Percentiles rank a stretch among this genome's conserved stretches.
Conservation (phyloP, 2,797 vertebrate species). For the Ciconia nigra region DNA sequence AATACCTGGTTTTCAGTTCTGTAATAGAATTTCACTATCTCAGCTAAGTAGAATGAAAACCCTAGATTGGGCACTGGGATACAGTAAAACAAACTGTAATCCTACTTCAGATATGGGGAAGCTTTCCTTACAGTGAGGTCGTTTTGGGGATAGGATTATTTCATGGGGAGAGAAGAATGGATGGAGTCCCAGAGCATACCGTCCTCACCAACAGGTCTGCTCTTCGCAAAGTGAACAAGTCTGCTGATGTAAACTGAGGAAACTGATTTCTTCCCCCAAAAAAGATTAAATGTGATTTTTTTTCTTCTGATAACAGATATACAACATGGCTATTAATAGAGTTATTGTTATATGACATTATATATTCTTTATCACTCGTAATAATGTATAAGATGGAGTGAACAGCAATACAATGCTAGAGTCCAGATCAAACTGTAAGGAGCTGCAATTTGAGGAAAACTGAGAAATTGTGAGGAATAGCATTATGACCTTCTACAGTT, state of each 20-base stretch:
- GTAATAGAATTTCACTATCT: neutral
- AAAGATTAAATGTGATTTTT: neutral
- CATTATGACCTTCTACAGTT: neutral
- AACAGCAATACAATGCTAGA: neutral
- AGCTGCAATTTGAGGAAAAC: neutral
- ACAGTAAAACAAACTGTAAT: neutral
- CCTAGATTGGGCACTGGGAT: neutral
- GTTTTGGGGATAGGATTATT: neutral
- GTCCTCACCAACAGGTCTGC: accelerated
- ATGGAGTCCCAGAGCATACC: accelerated
- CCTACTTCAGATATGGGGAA: neutral
- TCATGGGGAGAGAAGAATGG: neutral
- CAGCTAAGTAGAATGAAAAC: neutral
- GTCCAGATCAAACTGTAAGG: neutral
- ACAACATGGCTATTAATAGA: neutral
- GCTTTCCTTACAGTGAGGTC: neutral
- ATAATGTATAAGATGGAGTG: neutral
- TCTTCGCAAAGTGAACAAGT: accelerated
- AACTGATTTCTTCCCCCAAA: neutral
- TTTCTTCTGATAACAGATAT: neutral
- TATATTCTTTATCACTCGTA: neutral
- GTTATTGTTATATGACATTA: neutral
- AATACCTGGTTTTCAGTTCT: neutral
- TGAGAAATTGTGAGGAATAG: neutral
- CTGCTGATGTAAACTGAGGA: neutral